Conservation (phyloP, 1,140 invertebrate species). For the Magallana gigas region DNA sequence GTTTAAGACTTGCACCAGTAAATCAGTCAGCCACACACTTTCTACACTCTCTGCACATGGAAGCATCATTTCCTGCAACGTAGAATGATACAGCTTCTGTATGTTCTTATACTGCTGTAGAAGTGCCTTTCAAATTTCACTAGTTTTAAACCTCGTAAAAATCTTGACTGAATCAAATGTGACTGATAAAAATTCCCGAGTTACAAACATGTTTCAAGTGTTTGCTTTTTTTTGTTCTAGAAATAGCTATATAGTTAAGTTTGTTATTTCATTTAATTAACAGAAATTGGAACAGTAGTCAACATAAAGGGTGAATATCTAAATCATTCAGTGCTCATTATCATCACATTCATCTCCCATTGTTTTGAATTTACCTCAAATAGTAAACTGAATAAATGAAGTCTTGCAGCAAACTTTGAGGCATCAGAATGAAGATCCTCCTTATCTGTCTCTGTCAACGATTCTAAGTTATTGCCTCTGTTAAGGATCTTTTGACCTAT, state of each 20-base stretch:
- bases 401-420: conserved; percentile 84
- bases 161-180: no score
- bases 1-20: conserved; percentile 81
- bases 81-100: conserved; percentile 11
- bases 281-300: no score
- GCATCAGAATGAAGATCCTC: conserved; percentile 82
- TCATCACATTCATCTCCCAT: background rate
- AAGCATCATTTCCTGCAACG: conserved; percentile 84
- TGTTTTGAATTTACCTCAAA: conserved; percentile 83
- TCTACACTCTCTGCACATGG: conserved; percentile 83
- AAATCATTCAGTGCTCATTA: background rate
- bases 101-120: background rate
- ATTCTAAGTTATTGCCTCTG: background rate
- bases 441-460: conserved; percentile 66
- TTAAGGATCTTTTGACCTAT: conserved; percentile 61
- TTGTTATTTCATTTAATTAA: no score
- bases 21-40: conserved; percentile 80
- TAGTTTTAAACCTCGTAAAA: no score
- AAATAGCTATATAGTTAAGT: background rate
- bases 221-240: no score
- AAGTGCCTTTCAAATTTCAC: background rate
- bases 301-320: no score
- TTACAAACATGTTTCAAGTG: no score
- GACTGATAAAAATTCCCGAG: no score
- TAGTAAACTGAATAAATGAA: conserved; percentile 89